These are phyloP conservation scores for Cygnus atratus DNA, from an alignment of 2,113 vertebrate genomes.

Conservation along the genomic window DNA sequence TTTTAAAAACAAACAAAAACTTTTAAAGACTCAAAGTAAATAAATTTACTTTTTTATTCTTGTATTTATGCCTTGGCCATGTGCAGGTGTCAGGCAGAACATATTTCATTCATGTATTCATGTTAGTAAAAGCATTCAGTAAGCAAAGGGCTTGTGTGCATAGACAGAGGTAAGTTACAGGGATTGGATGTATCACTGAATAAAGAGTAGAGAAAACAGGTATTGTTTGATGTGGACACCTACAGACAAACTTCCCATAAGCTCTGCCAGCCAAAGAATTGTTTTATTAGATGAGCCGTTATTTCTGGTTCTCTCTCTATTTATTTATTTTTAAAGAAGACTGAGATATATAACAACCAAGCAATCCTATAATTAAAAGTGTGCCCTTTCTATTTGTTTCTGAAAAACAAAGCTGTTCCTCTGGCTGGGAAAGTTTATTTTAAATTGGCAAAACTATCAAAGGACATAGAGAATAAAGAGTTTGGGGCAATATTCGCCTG, in stretches of 20 bases:
- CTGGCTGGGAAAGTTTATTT: not conserved
- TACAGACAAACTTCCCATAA: not conserved
- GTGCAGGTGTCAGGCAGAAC: not conserved
- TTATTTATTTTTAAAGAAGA: conserved; percentile 4
- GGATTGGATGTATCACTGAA: not conserved
- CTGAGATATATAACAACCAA: not conserved
- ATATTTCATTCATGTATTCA: not conserved
- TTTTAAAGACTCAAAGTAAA: not conserved
- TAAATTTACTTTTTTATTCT: too few species aligned
- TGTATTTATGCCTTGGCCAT: not conserved
- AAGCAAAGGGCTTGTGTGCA: not conserved
- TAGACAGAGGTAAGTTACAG: not conserved
- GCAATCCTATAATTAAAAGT: not conserved
- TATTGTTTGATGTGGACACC: not conserved
- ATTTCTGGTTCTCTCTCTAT: not conserved
- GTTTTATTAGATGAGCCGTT: not conserved
- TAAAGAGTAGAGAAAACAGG: not conserved
- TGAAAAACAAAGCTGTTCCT: not conserved
- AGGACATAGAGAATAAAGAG: not conserved
- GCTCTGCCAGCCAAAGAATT: not conserved
- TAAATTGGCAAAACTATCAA: not conserved
- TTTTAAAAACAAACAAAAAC: not conserved
- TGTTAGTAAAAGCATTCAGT: not conserved
- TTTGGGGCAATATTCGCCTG: not conserved
- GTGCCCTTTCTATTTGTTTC: not conserved